phyloP scores from a whole-genome alignment of 2,113 vertebrate species.

The Merops nubicus region DNA sequence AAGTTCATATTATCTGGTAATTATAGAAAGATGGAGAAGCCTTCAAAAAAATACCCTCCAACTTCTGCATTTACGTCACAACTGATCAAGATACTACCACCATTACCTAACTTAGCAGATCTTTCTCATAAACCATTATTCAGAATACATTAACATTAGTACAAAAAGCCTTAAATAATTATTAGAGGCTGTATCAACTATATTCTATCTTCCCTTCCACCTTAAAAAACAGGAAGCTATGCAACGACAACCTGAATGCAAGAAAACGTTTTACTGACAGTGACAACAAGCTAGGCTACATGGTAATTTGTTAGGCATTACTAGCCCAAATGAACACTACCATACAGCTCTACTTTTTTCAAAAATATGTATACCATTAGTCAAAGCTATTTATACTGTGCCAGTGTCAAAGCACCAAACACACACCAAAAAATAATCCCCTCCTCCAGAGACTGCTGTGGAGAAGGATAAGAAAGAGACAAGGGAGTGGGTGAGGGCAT shows the following conservation, averaged over 20 bases:
- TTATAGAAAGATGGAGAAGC: slow-evolving; percentile 27
- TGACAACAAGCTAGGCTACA: background rate
- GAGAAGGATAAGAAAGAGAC: background rate
- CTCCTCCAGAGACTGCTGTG: background rate
- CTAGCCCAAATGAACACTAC: background rate
- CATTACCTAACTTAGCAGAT: background rate
- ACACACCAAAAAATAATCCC: slow-evolving; percentile 16
- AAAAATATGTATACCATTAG: background rate
- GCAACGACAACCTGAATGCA: background rate
- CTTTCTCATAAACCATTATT: background rate
- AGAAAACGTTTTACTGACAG: background rate
- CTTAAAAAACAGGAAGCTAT: background rate
- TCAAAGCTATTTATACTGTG: background rate
- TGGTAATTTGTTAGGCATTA: background rate
- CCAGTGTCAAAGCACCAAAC: background rate
- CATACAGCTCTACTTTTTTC: background rate
- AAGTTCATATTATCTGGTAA: slow-evolving; percentile 53
- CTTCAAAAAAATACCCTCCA: slow-evolving; percentile 13
- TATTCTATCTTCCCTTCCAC: background rate
- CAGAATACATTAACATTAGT: background rate
- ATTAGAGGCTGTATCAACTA: background rate
- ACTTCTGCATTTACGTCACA: slow-evolving; percentile 22
- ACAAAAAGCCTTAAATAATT: background rate
- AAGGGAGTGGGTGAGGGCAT: background rate
- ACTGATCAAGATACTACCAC: slow-evolving; percentile 29